Conservation (phyloP, 2,113 vertebrate genomes). For the Notarius lentiginosus region DNA sequence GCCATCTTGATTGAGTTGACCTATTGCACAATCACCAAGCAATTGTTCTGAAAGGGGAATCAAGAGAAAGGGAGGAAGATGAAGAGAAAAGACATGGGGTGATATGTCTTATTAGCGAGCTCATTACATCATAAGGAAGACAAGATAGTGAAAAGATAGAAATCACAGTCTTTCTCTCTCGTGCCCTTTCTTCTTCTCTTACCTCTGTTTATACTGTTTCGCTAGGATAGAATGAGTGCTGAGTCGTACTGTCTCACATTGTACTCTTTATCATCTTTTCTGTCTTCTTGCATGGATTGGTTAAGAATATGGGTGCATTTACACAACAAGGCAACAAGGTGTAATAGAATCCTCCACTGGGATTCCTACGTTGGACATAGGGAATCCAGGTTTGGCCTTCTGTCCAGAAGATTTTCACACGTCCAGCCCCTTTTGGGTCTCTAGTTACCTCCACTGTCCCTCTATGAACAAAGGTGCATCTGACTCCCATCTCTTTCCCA, state of each 20-base stretch:
- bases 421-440: slow-evolving; percentile 68
- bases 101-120: slow-evolving; percentile 41
- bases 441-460: slow-evolving; percentile 77
- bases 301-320: slow-evolving; percentile 69
- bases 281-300: slow-evolving; percentile 60
- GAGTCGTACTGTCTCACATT: slow-evolving; percentile 51
- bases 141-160: slow-evolving; percentile 42
- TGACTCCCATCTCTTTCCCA: slow-evolving; percentile 72
- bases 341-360: slow-evolving; percentile 68
- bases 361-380: slow-evolving; percentile 68
- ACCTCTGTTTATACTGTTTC: slow-evolving; percentile 56
- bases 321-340: slow-evolving; percentile 71
- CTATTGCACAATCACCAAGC: slow-evolving; percentile 39
- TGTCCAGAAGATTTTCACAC: slow-evolving; percentile 73
- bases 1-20: slow-evolving; percentile 36
- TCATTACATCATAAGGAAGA: slow-evolving; percentile 45
- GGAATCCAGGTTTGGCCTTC: slow-evolving; percentile 65
- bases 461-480: slow-evolving; percentile 70
- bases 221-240: slow-evolving; percentile 47
- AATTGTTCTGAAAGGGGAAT: slow-evolving; percentile 31
- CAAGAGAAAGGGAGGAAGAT: slow-evolving; percentile 18
- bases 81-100: slow-evolving; percentile 29
- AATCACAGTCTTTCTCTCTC: slow-evolving; percentile 37
- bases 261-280: slow-evolving; percentile 58
- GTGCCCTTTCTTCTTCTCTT: slow-evolving; percentile 46